Conservation (phyloP, 2,113 vertebrate species). For the Eulemur rufifrons region DNA sequence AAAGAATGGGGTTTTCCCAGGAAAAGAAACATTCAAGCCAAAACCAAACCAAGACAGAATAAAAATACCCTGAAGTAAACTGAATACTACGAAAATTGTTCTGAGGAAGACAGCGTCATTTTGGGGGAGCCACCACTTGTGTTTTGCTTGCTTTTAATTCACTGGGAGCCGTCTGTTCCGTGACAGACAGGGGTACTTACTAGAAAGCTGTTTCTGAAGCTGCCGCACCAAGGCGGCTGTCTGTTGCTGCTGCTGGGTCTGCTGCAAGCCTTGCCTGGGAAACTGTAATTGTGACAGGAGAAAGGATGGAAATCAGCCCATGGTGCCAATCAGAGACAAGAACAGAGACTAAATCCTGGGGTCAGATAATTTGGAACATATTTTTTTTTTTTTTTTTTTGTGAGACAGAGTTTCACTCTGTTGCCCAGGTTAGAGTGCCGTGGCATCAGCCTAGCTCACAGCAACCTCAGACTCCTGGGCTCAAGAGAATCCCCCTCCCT, state of each 20-base stretch:
- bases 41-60: background rate
- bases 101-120: background rate
- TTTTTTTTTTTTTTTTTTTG: no score
- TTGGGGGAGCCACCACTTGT: background rate
- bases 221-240: slow-evolving; percentile 84
- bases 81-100: background rate
- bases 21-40: background rate
- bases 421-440: no score
- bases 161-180: fast-evolving
- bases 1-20: background rate
- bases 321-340: background rate
- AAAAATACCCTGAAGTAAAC: background rate
- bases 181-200: slow-evolving; percentile 70
- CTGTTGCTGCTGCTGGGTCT: slow-evolving; percentile 88
- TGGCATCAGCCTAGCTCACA: no score
- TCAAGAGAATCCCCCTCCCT: no score
- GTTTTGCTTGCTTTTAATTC: background rate
- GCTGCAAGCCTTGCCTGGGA: slow-evolving; percentile 84
- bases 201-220: slow-evolving; percentile 87
- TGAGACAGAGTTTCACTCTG: no score
- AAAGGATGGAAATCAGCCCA: background rate
- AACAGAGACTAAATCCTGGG: background rate
- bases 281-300: slow-evolving; percentile 76
- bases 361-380: background rate
- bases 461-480: no score